These are phyloP conservation scores for Ailuropoda melanoleuca DNA, from an alignment of 2,113 vertebrate species.

Conservation along the genomic window DNA sequence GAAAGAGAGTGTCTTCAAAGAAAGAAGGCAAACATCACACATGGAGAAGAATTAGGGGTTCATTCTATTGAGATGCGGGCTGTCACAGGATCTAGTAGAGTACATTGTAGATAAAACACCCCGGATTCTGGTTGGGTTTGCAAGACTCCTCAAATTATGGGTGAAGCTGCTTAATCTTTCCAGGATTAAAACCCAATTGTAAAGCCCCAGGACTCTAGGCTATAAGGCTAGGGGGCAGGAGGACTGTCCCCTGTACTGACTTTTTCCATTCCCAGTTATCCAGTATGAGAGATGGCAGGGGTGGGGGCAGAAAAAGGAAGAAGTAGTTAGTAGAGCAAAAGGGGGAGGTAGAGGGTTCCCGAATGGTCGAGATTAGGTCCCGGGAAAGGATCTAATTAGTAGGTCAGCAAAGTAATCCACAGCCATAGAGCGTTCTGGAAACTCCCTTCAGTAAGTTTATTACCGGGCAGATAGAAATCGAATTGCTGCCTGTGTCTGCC, in stretches of 20 bases:
- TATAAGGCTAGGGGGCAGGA: not conserved
- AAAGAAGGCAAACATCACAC: not conserved
- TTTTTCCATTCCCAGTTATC: not conserved
- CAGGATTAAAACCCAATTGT: not conserved
- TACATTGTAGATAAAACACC: not conserved
- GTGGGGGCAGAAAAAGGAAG: not conserved
- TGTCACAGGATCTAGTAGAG: not conserved
- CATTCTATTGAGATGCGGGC: not conserved
- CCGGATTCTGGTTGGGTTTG: not conserved
- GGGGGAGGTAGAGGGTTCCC: not conserved
- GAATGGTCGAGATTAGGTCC: not conserved
- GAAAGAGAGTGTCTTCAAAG: not conserved
- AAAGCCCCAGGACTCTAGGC: not conserved
- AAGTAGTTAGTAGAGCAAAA: not conserved
- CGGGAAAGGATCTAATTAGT: not conserved
- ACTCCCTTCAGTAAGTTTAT: not conserved
- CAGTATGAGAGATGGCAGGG: not conserved
- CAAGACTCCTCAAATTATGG: not conserved
- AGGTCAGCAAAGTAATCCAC: not conserved
- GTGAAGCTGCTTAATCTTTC: not conserved
- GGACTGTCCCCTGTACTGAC: not conserved
- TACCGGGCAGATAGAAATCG: not conserved
- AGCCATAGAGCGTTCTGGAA: not conserved
- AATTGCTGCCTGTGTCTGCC: not conserved
- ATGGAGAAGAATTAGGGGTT: slow-evolving; percentile 40